Percentiles rank a stretch among this genome's conserved stretches.
These are phyloP conservation scores for Drosophila melanogaster DNA, from an alignment of 1,140 invertebrate species.

Conservation along the genomic window DNA sequence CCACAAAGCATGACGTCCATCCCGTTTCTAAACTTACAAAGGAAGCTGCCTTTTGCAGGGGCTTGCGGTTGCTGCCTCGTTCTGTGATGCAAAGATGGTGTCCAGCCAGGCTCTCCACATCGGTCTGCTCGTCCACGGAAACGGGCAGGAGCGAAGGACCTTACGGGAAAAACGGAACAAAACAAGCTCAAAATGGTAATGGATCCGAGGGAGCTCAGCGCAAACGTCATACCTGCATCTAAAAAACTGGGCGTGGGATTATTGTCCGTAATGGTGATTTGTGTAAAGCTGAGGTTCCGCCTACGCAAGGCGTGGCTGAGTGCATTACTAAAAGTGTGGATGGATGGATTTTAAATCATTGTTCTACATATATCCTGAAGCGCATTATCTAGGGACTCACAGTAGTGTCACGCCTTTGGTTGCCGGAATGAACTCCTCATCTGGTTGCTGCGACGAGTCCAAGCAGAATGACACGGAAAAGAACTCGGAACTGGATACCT, in stretches of 20 bases:
- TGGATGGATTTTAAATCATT: background rate
- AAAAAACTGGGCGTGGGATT: conserved; percentile 86
- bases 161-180: conserved; percentile 35
- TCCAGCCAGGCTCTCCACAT: conserved; percentile 89
- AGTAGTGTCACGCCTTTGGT: conserved; percentile 88
- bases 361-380: background rate
- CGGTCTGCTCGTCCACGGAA: conserved; percentile 88
- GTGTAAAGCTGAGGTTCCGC: conserved; percentile 79
- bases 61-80: conserved; percentile 65
- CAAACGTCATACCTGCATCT: conserved; percentile 84
- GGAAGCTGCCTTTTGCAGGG: conserved; percentile 78
- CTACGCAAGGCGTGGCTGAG: conserved; percentile 83
- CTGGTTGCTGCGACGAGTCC: conserved; percentile 79
- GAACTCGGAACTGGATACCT: conserved; percentile 91
- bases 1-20: conserved; percentile 3
- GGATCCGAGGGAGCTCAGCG: background rate
- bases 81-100: conserved; percentile 88
- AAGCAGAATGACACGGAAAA: conserved; percentile 90
- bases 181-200: conserved; percentile 61
- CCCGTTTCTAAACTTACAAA: conserved; percentile 66
- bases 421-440: conserved; percentile 89
- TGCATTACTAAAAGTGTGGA: conserved; percentile 84
- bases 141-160: conserved; percentile 63
- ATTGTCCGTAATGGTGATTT: conserved; percentile 78
- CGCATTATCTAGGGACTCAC: conserved; percentile 85